Conservation (phyloP, 1,140 invertebrate species). For the Myzus persicae region DNA sequence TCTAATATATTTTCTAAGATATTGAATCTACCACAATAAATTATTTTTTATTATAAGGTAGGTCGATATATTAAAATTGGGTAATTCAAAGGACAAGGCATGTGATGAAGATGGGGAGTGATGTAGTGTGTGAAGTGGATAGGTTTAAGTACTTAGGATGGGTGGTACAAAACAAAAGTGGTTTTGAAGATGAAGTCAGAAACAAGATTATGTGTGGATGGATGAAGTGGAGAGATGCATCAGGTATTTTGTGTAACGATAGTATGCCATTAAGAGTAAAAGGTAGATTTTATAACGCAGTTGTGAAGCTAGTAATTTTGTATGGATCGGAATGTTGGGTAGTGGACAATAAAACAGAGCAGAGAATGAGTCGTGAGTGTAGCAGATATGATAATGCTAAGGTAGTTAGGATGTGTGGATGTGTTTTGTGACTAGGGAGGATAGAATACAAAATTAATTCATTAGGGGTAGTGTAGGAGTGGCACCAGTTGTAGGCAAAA, state of each 20-base stretch:
- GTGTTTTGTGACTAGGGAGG: not conserved
- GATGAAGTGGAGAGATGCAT: not conserved
- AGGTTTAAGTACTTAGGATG: not conserved
- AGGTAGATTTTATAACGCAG: not conserved
- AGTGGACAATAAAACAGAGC: no score
- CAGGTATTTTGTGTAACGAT: not conserved
- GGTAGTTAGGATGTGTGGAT: no score
- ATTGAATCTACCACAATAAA: not conserved
- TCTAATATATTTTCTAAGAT: not conserved
- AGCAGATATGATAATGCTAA: not conserved
- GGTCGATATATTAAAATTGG: not conserved
- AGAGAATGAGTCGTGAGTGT: no score
- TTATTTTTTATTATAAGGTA: not conserved
- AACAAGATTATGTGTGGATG: not conserved
- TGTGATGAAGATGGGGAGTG: not conserved
- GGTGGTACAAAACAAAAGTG: not conserved
- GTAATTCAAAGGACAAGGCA: not conserved
- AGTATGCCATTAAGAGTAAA: not conserved
- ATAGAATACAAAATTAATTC: not conserved
- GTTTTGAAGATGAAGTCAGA: not conserved
- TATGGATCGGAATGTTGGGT: no score
- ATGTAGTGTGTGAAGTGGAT: not conserved
- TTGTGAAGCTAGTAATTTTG: no score
- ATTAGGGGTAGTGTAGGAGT: not conserved
- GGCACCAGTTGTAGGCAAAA: no score